Conservation (phyloP, 1,140 invertebrate genomes). For the Luehdorfia chinensis region DNA sequence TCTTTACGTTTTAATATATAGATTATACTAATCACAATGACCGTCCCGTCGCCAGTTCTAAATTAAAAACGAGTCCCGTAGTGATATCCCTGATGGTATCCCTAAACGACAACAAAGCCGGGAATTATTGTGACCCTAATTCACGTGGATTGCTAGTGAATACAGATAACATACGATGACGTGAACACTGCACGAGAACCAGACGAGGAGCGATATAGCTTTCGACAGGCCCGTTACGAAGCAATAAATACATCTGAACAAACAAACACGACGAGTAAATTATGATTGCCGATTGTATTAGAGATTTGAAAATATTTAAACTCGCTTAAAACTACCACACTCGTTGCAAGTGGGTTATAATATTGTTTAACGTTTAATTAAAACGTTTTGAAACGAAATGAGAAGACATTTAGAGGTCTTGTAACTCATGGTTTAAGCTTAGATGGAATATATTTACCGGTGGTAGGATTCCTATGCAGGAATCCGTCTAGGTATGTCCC, state of each 20-base stretch:
- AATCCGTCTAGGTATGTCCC: too few relatives aligned
- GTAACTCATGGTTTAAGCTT: too few relatives aligned
- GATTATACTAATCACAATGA: too few relatives aligned
- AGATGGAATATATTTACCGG: too few relatives aligned
- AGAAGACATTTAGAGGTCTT: too few relatives aligned
- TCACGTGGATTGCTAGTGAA: conserved; percentile 37
- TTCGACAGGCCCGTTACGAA: conserved; percentile 26
- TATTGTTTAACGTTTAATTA: neutral
- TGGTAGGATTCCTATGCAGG: too few relatives aligned
- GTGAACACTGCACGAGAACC: conserved; percentile 41
- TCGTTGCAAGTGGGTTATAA: neutral
- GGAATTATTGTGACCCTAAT: conserved; percentile 46
- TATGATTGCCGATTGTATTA: conserved; percentile 34
- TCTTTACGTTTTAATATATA: too few relatives aligned
- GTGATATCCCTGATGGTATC: neutral
- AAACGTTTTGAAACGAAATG: neutral
- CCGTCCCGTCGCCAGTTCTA: too few relatives aligned
- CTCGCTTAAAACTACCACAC: neutral
- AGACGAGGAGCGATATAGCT: conserved; percentile 36
- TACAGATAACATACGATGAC: conserved; percentile 47
- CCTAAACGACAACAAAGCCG: conserved; percentile 36
- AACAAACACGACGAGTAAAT: conserved; percentile 43
- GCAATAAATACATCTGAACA: conserved; percentile 45
- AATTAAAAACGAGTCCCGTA: too few relatives aligned
- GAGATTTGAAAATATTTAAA: neutral